These are phyloP conservation scores for Cheilosia soror DNA, from an alignment of 2,888 invertebrate species.

Conservation along the genomic window DNA sequence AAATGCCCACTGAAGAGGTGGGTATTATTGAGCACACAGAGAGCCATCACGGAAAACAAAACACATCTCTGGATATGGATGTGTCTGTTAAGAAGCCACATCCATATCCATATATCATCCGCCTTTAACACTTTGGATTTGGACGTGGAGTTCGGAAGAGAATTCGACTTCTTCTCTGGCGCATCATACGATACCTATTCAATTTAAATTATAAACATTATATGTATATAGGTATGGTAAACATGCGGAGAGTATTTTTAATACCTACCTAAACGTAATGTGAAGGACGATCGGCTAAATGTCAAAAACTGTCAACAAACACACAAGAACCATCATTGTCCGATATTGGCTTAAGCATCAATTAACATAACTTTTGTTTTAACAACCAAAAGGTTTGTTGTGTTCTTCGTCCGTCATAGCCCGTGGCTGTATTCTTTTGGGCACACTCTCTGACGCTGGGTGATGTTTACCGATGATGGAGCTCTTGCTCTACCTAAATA, in stretches of 20 bases:
- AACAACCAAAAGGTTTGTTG: conserved; percentile 69
- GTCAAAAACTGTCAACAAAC: conserved; percentile 70
- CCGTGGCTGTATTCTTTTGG: conserved; percentile 30
- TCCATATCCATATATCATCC: conserved; percentile 48
- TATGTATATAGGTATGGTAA: conserved; percentile 25
- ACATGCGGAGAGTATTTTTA: not conserved
- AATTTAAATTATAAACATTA: conserved; percentile 34
- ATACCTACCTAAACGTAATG: conserved; percentile 2
- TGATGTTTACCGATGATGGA: conserved; percentile 67
- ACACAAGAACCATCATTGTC: conserved; percentile 67
- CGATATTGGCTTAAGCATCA: conserved; percentile 72
- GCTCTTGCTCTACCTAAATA: conserved; percentile 49
- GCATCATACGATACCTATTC: conserved; percentile 2
- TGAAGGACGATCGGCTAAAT: conserved; percentile 64
- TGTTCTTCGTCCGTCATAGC: conserved; percentile 45
- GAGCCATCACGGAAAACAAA: conserved; percentile 51
- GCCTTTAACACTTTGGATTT: conserved; percentile 55
- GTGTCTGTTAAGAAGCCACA: conserved; percentile 38
- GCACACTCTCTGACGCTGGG: conserved; percentile 27
- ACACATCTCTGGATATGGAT: conserved; percentile 35
- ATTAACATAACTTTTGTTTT: conserved; percentile 75
- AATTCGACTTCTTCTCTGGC: conserved; percentile 31
- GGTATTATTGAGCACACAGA: conserved; percentile 68
- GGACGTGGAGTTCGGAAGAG: conserved; percentile 41
- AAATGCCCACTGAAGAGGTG: conserved; percentile 65